These are phyloP conservation scores for Narcine bancroftii DNA, from an alignment of 2,113 vertebrate species.

Conservation along the genomic window DNA sequence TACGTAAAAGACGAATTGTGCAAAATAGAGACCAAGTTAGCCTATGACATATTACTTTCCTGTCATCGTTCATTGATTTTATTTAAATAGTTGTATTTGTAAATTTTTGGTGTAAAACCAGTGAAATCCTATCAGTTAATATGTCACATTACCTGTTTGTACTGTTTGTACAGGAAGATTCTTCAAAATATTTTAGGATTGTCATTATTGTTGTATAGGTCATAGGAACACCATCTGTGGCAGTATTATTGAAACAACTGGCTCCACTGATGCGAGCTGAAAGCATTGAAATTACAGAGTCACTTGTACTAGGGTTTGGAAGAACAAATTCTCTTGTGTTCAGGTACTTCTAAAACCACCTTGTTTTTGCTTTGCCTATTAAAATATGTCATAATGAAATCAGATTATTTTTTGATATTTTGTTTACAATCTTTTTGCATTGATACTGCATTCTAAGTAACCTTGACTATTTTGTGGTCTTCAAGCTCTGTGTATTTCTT, in stretches of 20 bases:
- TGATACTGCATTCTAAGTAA: neutral
- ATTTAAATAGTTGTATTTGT: neutral
- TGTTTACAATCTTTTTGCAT: neutral
- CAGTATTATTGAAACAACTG: slow-evolving; percentile 86
- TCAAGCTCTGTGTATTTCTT: neutral
- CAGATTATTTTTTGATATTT: neutral
- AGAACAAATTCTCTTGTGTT: slow-evolving; percentile 95
- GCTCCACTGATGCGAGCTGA: slow-evolving; percentile 96
- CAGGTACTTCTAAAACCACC: slow-evolving; percentile 63
- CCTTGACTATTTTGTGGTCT: neutral
- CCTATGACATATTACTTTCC: neutral
- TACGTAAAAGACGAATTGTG: neutral
- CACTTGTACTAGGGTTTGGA: slow-evolving; percentile 90
- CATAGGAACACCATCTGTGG: slow-evolving; percentile 90
- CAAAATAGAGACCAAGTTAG: neutral
- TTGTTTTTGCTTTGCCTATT: neutral
- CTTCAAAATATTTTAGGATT: neutral
- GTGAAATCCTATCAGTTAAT: neutral
- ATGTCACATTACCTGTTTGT: neutral
- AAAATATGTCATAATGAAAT: neutral
- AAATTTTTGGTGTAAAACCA: neutral
- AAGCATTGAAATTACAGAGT: slow-evolving; percentile 95
- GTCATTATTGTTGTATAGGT: slow-evolving; percentile 56
- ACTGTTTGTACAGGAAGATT: neutral
- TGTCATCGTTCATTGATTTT: neutral